Conservation (phyloP, 2,113 vertebrate species). For the Nansenia antarctica region DNA sequence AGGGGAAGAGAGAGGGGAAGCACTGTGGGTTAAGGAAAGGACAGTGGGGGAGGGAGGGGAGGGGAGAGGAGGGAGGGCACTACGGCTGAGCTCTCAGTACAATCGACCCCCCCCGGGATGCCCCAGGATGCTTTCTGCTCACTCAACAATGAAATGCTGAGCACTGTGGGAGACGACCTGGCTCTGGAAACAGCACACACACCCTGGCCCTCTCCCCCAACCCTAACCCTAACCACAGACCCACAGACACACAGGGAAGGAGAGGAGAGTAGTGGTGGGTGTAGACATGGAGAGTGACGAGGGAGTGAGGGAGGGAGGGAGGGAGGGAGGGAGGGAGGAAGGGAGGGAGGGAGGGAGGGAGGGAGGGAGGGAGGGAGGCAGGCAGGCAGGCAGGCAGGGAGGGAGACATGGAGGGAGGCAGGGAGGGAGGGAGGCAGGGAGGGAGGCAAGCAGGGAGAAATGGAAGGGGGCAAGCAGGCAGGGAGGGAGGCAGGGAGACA, state of each 20-base stretch:
- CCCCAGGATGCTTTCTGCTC: slow-evolving; percentile 67
- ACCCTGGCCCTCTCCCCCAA: slow-evolving; percentile 33
- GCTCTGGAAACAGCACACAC: slow-evolving; percentile 36
- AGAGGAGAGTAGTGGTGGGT: slow-evolving; percentile 26
- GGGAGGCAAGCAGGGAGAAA: no score
- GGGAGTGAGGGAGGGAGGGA: no score
- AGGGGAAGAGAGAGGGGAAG: no score
- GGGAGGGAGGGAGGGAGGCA: no score
- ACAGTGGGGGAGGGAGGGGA: not conserved
- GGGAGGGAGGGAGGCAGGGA: no score
- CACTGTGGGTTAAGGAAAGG: no score
- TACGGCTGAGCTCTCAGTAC: slow-evolving; percentile 34
- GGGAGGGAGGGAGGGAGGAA: no score
- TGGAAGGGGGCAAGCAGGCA: slow-evolving; percentile 53
- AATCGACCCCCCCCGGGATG: slow-evolving; percentile 42
- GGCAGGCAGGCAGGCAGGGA: no score
- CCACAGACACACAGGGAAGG: no score
- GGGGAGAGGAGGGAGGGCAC: not conserved
- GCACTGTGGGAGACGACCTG: slow-evolving; percentile 35
- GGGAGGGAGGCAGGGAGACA: no score
- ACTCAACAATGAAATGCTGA: slow-evolving; percentile 56
- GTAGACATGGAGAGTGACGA: slow-evolving; percentile 29
- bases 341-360: no score
- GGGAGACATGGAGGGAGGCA: no score
- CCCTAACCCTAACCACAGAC: slow-evolving; percentile 34